Evolutionary conservation across 2,888 invertebrate species (phyloP).

Genomic region (Andricus quercusramuli): DNA sequence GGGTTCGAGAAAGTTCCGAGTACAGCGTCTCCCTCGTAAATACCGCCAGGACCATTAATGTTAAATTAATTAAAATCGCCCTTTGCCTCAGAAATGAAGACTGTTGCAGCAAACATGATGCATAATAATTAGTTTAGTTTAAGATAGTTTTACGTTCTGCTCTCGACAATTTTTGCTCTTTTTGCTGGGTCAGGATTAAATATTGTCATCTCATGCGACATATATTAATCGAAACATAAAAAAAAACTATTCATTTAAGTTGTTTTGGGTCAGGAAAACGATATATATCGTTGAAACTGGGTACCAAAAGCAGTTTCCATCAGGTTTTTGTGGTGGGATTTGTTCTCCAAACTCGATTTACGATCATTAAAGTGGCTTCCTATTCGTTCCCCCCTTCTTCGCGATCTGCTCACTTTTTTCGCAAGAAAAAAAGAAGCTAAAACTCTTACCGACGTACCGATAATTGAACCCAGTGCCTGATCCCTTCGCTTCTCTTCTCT

Average conservation of each 20-base stretch:
- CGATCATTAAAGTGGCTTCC: constrained; percentile 54
- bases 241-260: no score
- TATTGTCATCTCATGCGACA: no score
- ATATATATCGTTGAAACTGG: background rate
- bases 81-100: constrained; percentile 28
- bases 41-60: constrained; percentile 35
- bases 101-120: constrained; percentile 4
- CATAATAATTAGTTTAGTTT: constrained; percentile 30
- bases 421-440: constrained; percentile 54
- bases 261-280: no score
- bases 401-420: constrained; percentile 52
- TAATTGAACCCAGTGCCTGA: constrained; percentile 71
- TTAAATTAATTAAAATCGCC: constrained; percentile 37
- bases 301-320: background rate
- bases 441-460: constrained; percentile 59
- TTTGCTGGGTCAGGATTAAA: background rate
- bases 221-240: no score
- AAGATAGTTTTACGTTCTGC: background rate
- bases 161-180: constrained; percentile 2
- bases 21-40: constrained; percentile 23
- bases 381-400: constrained; percentile 52
- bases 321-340: background rate
- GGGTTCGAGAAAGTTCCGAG: constrained; percentile 23
- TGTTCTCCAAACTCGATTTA: constrained; percentile 57
- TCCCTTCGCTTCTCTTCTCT: constrained; percentile 50